phyloP scores from a whole-genome alignment of 30 jellyfish, hydroid and myxozoan species.

The Sanderia malayensis region DNA sequence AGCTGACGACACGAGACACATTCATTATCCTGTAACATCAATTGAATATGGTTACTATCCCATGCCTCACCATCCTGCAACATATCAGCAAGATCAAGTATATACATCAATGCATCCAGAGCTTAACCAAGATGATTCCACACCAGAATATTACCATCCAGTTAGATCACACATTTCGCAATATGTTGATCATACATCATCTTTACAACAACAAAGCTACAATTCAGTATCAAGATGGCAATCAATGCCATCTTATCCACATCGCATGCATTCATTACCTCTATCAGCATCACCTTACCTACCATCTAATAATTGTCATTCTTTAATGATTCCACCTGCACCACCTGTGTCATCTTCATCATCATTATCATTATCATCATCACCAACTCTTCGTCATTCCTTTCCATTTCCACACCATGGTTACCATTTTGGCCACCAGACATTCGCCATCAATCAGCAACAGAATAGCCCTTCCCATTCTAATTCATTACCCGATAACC shows the following conservation, averaged over 20 bases:
- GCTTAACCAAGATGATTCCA: conserved; percentile 33
- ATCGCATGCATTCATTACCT: conserved; percentile 47
- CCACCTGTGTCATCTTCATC: not conserved
- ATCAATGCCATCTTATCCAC: conserved; percentile 40
- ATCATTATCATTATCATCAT: not conserved
- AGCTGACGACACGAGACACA: conserved; percentile 36
- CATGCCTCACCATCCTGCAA: conserved; percentile 30
- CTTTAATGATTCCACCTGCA: conserved; percentile 16
- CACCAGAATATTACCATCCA: conserved; percentile 28
- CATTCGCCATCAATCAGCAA: conserved; percentile 25
- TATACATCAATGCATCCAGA: conserved; percentile 30
- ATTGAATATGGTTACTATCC: too few relatives aligned
- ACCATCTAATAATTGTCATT: conserved; percentile 40
- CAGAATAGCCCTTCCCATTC: conserved; percentile 24
- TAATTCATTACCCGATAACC: conserved; percentile 34
- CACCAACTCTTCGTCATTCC: not conserved
- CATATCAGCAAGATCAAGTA: conserved; percentile 54
- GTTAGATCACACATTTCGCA: too few relatives aligned
- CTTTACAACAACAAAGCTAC: conserved; percentile 15
- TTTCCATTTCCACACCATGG: conserved; percentile 30
- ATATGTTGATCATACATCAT: conserved; percentile 26
- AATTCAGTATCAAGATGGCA: conserved; percentile 38
- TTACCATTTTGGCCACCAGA: conserved; percentile 42
- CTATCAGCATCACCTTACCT: conserved; percentile 37
- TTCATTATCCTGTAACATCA: conserved; percentile 6